Evolutionary conservation across 92 coral and sea anemone species (phyloP).

Genomic region (Epizoanthus rinbou): DNA sequence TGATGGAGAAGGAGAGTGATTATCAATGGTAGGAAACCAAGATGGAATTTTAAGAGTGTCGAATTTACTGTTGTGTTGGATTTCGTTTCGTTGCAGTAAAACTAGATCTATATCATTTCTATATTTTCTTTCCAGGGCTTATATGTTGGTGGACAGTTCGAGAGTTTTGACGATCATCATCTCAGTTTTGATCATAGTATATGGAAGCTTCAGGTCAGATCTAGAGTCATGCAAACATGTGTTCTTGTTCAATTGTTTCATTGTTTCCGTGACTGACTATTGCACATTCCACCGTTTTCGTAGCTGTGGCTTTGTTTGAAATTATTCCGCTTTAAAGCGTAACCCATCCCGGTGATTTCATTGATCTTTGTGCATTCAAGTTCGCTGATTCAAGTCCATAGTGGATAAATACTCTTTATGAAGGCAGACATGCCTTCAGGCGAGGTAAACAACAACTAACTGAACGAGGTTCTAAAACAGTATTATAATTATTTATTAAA

Average conservation of each 20-base stretch:
- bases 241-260: not conserved
- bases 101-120: not conserved
- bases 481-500: too few species aligned
- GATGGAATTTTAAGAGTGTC: not conserved
- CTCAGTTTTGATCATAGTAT: constrained; percentile 88
- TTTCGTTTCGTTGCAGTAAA: constrained; percentile 1
- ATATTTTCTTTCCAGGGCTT: constrained; percentile 68
- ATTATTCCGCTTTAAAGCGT: too few species aligned
- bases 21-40: constrained; percentile 73
- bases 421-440: too few species aligned
- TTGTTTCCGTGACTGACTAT: not conserved
- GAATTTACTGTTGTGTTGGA: not conserved
- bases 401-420: too few species aligned
- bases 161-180: constrained; percentile 85
- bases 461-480: too few species aligned
- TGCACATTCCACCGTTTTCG: not conserved
- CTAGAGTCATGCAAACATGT: not conserved
- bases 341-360: too few species aligned
- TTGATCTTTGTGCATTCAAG: too few species aligned
- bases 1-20: constrained; percentile 70
- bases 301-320: not conserved
- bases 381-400: too few species aligned
- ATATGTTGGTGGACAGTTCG: constrained; percentile 85
- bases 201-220: constrained; percentile 93
- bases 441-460: too few species aligned